Evolutionary conservation across 1,140 invertebrate genomes (phyloP).

Genomic region (Bombus ignitus): DNA sequence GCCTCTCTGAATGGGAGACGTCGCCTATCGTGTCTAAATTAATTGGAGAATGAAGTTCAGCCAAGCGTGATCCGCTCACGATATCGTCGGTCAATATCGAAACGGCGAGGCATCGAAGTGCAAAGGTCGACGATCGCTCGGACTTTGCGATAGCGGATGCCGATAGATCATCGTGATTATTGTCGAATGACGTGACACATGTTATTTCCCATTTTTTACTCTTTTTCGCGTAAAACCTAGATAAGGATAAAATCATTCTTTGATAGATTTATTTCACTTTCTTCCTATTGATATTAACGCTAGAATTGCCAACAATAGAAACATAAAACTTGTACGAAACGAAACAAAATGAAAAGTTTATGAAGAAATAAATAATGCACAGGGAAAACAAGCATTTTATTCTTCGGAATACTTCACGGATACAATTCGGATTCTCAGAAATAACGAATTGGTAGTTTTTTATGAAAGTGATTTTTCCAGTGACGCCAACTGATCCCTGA

Average conservation of each 20-base stretch:
- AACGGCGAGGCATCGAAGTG: constrained; percentile 42
- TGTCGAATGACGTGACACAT: neutral
- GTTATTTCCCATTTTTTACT: neutral
- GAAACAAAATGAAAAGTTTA: neutral
- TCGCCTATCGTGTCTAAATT: constrained; percentile 17
- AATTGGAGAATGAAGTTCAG: constrained; percentile 37
- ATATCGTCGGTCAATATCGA: constrained; percentile 33
- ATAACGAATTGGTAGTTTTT: neutral
- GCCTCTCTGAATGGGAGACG: neutral
- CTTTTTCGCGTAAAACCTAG: neutral
- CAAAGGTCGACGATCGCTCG: constrained; percentile 49
- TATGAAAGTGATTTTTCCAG: neutral
- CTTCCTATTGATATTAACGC: neutral
- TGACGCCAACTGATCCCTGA: neutral
- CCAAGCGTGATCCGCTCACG: constrained; percentile 13
- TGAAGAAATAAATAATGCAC: neutral
- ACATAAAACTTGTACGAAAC: neutral
- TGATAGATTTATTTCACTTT: neutral
- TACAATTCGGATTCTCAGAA: neutral
- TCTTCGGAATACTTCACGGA: neutral
- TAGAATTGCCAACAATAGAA: neutral
- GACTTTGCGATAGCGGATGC: neutral
- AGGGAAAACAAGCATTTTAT: neutral
- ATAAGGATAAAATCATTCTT: neutral
- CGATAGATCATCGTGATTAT: constrained; percentile 28